Conservation (phyloP, 2,888 invertebrate species). For the Strigamia transsilvanica region DNA sequence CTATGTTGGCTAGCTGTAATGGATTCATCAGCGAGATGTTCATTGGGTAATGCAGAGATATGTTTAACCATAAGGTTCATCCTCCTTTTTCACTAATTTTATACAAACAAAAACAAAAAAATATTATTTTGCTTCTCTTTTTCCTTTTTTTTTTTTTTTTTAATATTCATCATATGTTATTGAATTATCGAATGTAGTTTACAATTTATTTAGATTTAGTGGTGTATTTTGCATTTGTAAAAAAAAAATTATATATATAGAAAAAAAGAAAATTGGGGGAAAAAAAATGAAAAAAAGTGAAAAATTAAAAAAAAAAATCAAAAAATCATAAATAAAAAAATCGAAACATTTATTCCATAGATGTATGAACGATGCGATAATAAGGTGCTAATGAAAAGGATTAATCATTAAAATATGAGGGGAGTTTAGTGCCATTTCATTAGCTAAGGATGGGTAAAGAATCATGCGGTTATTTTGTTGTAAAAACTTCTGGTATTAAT, state of each 20-base stretch:
- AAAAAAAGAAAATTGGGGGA: not conserved
- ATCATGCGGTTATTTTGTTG: constrained; percentile 37
- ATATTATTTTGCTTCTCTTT: not conserved
- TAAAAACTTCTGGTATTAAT: not conserved
- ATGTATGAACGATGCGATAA: not conserved
- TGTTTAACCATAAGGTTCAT: constrained; percentile 11
- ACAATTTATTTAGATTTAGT: constrained; percentile 41
- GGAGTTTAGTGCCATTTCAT: constrained; percentile 18
- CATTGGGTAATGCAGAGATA: not conserved
- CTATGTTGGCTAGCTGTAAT: not conserved
- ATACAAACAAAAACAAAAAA: constrained; percentile 28
- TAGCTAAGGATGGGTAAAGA: not conserved
- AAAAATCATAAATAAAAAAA: too few species aligned
- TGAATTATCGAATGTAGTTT: constrained; percentile 27
- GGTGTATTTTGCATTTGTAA: constrained; percentile 1
- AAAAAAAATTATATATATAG: too few species aligned
- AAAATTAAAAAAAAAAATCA: not conserved
- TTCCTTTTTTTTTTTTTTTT: not conserved
- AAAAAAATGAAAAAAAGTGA: not conserved
- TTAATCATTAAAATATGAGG: not conserved
- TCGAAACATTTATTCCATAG: not conserved
- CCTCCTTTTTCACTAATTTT: constrained; percentile 9
- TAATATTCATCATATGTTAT: constrained; percentile 13
- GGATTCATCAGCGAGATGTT: not conserved
- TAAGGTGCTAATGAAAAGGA: constrained; percentile 23